Conservation (phyloP, 2,113 vertebrate genomes). For the Neopipo cinnamomea region DNA sequence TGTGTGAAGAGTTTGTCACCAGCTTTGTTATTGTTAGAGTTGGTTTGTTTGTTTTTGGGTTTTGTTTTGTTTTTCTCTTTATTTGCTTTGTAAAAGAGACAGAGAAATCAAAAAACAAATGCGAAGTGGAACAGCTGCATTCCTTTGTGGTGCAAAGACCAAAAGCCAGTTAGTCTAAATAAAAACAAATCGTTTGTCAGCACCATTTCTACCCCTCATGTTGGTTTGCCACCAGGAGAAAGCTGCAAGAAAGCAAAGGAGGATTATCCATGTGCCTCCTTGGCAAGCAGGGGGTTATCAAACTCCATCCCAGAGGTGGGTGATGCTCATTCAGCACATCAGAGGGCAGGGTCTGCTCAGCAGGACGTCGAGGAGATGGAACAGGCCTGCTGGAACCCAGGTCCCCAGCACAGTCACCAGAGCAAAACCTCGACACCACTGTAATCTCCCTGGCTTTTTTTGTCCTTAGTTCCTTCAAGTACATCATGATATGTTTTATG, state of each 20-base stretch:
- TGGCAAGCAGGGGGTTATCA: not conserved
- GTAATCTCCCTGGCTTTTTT: not conserved
- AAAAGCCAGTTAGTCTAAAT: conserved; percentile 41
- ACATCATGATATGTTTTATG: not conserved
- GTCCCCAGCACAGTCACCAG: not conserved
- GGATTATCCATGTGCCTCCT: not conserved
- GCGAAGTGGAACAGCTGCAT: not conserved
- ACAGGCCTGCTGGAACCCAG: not conserved
- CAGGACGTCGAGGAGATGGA: not conserved
- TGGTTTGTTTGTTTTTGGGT: not conserved
- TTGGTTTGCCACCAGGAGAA: not conserved
- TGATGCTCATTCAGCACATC: fast-evolving
- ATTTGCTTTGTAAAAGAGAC: conserved; percentile 43
- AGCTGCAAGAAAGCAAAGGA: not conserved
- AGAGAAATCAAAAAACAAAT: conserved; percentile 48
- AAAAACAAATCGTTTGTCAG: conserved; percentile 47
- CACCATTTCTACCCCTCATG: not conserved
- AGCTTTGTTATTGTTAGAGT: not conserved
- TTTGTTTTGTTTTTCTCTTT: not conserved
- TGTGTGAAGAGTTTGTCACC: conserved; percentile 15
- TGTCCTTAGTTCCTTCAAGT: not conserved
- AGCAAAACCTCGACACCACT: not conserved
- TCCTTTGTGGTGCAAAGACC: conserved; percentile 3
- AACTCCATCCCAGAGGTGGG: not conserved
- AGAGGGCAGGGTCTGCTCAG: not conserved